Evolutionary conservation across 2,888 invertebrate species (phyloP).

Genomic region (Eulithis testata): DNA sequence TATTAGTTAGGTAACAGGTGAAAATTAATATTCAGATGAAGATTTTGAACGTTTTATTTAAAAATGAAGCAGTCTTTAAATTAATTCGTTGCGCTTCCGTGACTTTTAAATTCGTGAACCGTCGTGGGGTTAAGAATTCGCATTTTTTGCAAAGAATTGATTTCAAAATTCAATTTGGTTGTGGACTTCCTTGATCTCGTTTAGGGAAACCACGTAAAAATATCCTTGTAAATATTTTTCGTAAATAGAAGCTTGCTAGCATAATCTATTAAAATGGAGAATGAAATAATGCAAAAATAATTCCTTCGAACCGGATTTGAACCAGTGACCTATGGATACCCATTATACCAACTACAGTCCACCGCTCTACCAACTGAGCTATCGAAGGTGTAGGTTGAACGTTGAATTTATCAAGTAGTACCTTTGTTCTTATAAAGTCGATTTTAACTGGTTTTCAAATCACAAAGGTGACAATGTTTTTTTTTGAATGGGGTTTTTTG

Average conservation of each 20-base stretch:
- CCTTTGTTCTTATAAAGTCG: background rate
- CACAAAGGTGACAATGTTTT: too few relatives aligned
- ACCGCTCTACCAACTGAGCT: constrained; percentile 86
- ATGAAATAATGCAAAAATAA: constrained; percentile 46
- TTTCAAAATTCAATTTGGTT: constrained; percentile 42
- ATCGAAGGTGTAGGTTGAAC: constrained; percentile 69
- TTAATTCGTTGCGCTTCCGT: constrained; percentile 68
- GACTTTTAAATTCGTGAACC: constrained; percentile 46
- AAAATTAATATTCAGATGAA: too few relatives aligned
- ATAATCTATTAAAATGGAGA: background rate
- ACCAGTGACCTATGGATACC: constrained; percentile 88
- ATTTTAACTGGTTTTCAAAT: too few relatives aligned
- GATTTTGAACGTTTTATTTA: too few relatives aligned
- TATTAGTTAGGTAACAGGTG: too few relatives aligned
- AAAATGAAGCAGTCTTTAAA: background rate
- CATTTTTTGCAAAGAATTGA: constrained; percentile 58
- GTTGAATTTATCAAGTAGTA: constrained; percentile 20
- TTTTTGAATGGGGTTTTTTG: too few relatives aligned
- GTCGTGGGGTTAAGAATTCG: constrained; percentile 35
- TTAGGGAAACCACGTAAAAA: background rate
- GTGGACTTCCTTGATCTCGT: too few relatives aligned
- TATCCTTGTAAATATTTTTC: background rate
- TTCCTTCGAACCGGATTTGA: constrained; percentile 88
- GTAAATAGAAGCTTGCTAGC: background rate
- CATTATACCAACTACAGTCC: constrained; percentile 73